Percentiles rank a stretch among this genome's conserved stretches.
phyloP scores from a whole-genome alignment of 1,140 invertebrate species.

The Dendrolimus punctatus region DNA sequence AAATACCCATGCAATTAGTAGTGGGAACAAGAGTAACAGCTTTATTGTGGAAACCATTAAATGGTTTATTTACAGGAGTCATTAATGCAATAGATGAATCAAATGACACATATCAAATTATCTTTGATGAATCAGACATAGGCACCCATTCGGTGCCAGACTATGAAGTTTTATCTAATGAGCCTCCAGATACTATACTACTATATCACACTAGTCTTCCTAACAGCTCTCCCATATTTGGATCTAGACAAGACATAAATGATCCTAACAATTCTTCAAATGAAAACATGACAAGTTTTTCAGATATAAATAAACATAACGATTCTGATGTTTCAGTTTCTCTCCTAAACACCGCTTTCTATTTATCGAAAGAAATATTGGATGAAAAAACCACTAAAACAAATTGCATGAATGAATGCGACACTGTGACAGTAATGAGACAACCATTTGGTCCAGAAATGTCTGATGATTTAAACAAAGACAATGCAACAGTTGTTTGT shows the following conservation, averaged over 20 bases:
- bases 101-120: slow-evolving; percentile 97
- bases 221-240: slow-evolving; percentile 85
- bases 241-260: slow-evolving; percentile 76
- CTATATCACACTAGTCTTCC: no score
- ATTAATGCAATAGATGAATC: slow-evolving; percentile 98
- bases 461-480: slow-evolving; percentile 89
- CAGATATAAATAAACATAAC: slow-evolving; percentile 43
- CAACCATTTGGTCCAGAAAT: slow-evolving; percentile 84
- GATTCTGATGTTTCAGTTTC: slow-evolving; percentile 80
- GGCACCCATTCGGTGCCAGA: slow-evolving; percentile 97
- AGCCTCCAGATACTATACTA: slow-evolving; percentile 93
- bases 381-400: slow-evolving; percentile 88
- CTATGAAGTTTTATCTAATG: slow-evolving; percentile 96
- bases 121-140: slow-evolving; percentile 93
- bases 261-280: slow-evolving; percentile 44
- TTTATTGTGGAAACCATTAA: slow-evolving; percentile 91
- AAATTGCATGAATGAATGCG: slow-evolving; percentile 87
- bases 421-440: slow-evolving; percentile 90
- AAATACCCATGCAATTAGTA: slow-evolving; percentile 96
- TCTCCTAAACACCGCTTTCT: slow-evolving; percentile 89
- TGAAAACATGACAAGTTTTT: slow-evolving; percentile 65
- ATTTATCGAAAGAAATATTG: slow-evolving; percentile 90
- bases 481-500: slow-evolving; percentile 91
- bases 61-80: slow-evolving; percentile 96
- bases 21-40: slow-evolving; percentile 98